Evolutionary conservation across 2,113 vertebrate genomes (phyloP).

Genomic region (Elaphurus davidianus): DNA sequence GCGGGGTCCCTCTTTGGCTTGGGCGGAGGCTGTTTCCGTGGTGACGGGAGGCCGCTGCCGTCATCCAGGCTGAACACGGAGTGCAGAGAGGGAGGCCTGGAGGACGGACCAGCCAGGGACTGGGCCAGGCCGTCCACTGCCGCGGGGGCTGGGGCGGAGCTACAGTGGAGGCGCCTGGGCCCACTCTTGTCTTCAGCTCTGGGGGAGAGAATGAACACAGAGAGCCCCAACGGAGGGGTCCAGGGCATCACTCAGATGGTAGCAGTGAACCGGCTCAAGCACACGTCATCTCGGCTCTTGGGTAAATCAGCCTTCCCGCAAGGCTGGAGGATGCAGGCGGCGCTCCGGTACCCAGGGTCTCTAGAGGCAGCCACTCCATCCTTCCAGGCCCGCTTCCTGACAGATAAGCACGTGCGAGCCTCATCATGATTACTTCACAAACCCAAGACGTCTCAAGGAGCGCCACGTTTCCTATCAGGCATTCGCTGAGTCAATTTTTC

Average conservation of each 20-base stretch:
- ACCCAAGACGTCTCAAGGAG: constrained; percentile 49
- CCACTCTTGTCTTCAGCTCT: constrained; percentile 87
- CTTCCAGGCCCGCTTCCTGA: constrained; percentile 65
- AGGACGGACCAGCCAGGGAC: constrained; percentile 81
- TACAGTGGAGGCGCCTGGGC: constrained; percentile 86
- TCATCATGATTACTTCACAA: neutral
- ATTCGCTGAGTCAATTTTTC: constrained; percentile 72
- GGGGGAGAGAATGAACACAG: constrained; percentile 41
- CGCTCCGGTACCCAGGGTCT: constrained; percentile 62
- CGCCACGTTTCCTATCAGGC: constrained; percentile 59
- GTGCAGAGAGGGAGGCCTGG: constrained; percentile 89
- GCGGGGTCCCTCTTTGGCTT: constrained; percentile 98
- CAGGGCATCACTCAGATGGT: constrained; percentile 67
- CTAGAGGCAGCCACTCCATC: constrained; percentile 63
- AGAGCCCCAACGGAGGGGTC: constrained; percentile 56
- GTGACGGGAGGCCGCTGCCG: constrained; percentile 86
- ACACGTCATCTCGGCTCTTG: constrained; percentile 65
- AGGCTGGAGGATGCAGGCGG: constrained; percentile 16
- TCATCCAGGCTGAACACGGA: constrained; percentile 87
- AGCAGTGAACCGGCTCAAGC: constrained; percentile 69
- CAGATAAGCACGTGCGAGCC: constrained; percentile 10
- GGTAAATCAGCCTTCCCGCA: constrained; percentile 71
- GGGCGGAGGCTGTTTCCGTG: constrained; percentile 97
- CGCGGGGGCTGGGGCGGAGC: constrained; percentile 85
- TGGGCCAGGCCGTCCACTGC: constrained; percentile 86